Conservation (phyloP, 2,888 invertebrate genomes). For the Epinotia ramella region DNA sequence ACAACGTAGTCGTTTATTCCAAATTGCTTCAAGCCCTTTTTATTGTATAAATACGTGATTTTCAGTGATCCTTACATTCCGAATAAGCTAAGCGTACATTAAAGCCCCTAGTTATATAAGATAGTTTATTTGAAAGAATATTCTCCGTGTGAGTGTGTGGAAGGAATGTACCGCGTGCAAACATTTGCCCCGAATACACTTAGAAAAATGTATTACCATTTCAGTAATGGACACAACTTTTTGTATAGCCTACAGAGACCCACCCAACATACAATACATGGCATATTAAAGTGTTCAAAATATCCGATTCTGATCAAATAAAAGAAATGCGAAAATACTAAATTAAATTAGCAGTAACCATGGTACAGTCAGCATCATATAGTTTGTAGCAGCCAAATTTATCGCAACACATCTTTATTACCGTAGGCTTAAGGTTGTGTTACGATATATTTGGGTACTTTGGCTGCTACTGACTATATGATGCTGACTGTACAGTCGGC, state of each 20-base stretch:
- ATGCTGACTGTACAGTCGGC: background rate
- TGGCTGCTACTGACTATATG: too few relatives aligned
- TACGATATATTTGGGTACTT: too few relatives aligned
- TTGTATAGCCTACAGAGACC: too few relatives aligned
- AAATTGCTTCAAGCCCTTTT: background rate
- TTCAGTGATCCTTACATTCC: conserved; percentile 32
- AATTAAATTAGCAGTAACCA: too few relatives aligned
- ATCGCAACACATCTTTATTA: too few relatives aligned
- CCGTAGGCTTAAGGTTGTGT: too few relatives aligned
- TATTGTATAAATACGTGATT: conserved; percentile 30
- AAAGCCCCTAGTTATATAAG: conserved; percentile 27
- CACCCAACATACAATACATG: too few relatives aligned
- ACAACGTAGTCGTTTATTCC: background rate
- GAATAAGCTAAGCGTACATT: conserved; percentile 8
- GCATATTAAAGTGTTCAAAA: too few relatives aligned
- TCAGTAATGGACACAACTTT: background rate
- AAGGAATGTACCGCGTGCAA: background rate
- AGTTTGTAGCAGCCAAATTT: too few relatives aligned
- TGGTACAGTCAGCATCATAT: too few relatives aligned
- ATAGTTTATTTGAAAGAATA: background rate
- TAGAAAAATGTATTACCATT: background rate
- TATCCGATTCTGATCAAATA: too few relatives aligned
- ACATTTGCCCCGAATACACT: background rate
- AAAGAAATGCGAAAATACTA: too few relatives aligned
- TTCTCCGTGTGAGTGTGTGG: background rate